Conservation (phyloP, 2,888 invertebrate species). For the Drosophila siamana region DNA sequence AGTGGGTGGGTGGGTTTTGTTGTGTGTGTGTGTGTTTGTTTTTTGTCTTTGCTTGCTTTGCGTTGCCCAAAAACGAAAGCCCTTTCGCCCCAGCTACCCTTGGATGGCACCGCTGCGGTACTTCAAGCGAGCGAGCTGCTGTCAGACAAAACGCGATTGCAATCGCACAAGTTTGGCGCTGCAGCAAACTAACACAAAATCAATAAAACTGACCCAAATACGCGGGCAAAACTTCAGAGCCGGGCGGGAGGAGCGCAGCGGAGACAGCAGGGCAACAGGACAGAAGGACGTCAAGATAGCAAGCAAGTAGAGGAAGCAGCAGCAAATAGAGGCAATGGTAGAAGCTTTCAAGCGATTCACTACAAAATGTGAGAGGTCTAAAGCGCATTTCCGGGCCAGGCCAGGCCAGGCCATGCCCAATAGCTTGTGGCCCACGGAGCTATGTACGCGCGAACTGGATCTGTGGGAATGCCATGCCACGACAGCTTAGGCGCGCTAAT, state of each 20-base stretch:
- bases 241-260: slow-evolving; percentile 8
- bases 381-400: slow-evolving; percentile 71
- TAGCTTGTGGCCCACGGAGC: background rate
- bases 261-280: background rate
- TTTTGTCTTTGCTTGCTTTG: background rate
- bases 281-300: background rate
- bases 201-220: slow-evolving; percentile 79
- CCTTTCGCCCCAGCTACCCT: background rate
- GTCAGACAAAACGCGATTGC: slow-evolving; percentile 68
- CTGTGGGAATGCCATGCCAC: slow-evolving; percentile 55
- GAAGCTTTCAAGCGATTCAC: slow-evolving; percentile 1
- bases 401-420: background rate
- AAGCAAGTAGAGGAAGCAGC: background rate
- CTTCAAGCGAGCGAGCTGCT: slow-evolving; percentile 3
- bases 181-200: slow-evolving; percentile 56
- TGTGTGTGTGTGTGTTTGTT: background rate
- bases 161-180: slow-evolving; percentile 60
- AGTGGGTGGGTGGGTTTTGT: no score
- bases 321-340: background rate
- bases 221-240: slow-evolving; percentile 65
- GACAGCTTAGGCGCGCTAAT: slow-evolving; percentile 72
- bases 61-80: slow-evolving; percentile 20
- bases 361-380: slow-evolving; percentile 17
- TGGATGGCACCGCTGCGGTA: background rate
- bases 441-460: slow-evolving; percentile 22